Evolutionary conservation across 2,888 invertebrate genomes (phyloP).

Genomic region (Empis livida): DNA sequence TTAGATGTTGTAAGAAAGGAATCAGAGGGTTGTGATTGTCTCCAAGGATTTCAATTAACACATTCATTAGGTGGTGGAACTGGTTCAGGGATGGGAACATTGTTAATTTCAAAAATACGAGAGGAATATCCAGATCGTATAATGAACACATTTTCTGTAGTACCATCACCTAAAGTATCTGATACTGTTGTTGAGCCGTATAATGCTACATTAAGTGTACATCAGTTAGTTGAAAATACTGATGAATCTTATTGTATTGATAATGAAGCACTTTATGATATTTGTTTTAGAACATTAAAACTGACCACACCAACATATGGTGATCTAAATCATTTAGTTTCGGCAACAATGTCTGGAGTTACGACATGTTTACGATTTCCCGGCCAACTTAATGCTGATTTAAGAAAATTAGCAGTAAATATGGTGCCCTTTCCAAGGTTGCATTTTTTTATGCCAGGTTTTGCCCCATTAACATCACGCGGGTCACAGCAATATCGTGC

Average conservation of each 20-base stretch:
- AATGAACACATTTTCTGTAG: slow-evolving; percentile 73
- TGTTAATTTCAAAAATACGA: slow-evolving; percentile 75
- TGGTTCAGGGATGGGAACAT: slow-evolving; percentile 78
- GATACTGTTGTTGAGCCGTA: slow-evolving; percentile 62
- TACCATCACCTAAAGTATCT: slow-evolving; percentile 70
- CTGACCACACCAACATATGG: slow-evolving; percentile 83
- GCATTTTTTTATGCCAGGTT: slow-evolving; percentile 94
- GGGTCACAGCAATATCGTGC: slow-evolving; percentile 85
- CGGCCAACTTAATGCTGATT: slow-evolving; percentile 86
- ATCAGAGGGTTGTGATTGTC: slow-evolving; percentile 82
- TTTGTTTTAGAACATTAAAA: slow-evolving; percentile 82
- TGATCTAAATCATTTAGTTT: slow-evolving; percentile 84
- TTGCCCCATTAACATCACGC: slow-evolving; percentile 83
- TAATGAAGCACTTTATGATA: slow-evolving; percentile 86
- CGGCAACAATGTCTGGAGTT: slow-evolving; percentile 76
- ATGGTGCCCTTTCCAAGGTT: slow-evolving; percentile 97
- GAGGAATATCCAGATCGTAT: slow-evolving; percentile 81
- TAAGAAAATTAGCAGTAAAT: slow-evolving; percentile 85
- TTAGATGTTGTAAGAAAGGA: slow-evolving; percentile 75
- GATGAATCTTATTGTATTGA: slow-evolving; percentile 87
- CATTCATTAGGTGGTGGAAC: slow-evolving; percentile 82
- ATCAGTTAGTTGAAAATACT: slow-evolving; percentile 80
- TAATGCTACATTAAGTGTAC: slow-evolving; percentile 79
- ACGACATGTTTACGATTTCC: slow-evolving; percentile 82
- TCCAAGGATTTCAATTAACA: slow-evolving; percentile 66